phyloP scores from a whole-genome alignment of 2,113 vertebrate genomes.

The Entelurus aequoreus region DNA sequence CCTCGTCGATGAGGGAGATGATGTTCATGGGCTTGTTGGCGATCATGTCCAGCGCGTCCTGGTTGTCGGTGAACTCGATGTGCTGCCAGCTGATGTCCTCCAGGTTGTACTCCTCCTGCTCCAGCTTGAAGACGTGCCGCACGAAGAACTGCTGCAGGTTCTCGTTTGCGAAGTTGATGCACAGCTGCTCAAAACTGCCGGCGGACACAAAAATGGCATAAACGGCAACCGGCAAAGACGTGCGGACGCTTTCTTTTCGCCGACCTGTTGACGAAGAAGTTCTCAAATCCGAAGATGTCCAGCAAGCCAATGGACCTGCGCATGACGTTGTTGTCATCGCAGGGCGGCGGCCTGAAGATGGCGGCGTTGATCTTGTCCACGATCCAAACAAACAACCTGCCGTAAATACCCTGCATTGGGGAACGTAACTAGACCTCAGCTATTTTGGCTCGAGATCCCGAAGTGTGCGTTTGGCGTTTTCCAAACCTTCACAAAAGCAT shows the following conservation, averaged over 20 bases:
- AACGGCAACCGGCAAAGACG: not conserved
- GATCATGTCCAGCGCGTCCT: slow-evolving; percentile 97
- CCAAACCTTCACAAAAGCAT: slow-evolving; percentile 92
- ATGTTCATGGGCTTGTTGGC: slow-evolving; percentile 98
- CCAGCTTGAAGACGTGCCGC: slow-evolving; percentile 94
- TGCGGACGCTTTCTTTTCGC: not conserved
- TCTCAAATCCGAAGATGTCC: slow-evolving; percentile 98
- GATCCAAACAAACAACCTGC: slow-evolving; percentile 93
- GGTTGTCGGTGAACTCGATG: slow-evolving; percentile 98
- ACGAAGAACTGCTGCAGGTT: slow-evolving; percentile 98
- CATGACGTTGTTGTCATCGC: slow-evolving; percentile 71
- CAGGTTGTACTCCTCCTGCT: slow-evolving; percentile 98
- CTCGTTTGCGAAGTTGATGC: slow-evolving; percentile 98
- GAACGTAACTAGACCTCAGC: not conserved
- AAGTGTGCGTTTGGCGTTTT: no score
- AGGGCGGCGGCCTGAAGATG: slow-evolving; percentile 86
- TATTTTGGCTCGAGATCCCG: no score
- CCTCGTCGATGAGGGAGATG: slow-evolving; percentile 97
- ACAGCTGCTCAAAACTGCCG: slow-evolving; percentile 94
- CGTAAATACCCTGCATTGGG: slow-evolving; percentile 88
- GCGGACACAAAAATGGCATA: no score
- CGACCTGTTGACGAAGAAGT: slow-evolving; percentile 94
- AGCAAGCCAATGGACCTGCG: slow-evolving; percentile 87
- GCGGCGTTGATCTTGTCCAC: slow-evolving; percentile 98
- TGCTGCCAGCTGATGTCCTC: slow-evolving; percentile 99